Evolutionary conservation across 1,140 invertebrate species (phyloP).

Genomic region (Latrodectus geometricus): DNA sequence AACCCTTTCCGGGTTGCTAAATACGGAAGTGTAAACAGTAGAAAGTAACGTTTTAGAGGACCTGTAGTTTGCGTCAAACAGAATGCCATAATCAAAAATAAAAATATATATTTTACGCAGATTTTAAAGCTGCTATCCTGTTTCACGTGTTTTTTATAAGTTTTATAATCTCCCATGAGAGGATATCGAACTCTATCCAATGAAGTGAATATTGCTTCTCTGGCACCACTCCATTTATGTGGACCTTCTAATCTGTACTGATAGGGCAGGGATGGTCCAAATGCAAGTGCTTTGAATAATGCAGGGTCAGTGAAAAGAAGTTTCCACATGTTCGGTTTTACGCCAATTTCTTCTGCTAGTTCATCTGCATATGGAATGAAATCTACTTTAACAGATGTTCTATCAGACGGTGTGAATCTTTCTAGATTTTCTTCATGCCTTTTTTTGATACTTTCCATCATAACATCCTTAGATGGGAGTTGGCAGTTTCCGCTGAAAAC

Average conservation of each 20-base stretch:
- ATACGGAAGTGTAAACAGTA: conserved; percentile 25
- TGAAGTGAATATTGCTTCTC: conserved; percentile 64
- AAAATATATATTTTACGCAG: conserved; percentile 31
- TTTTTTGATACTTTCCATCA: conserved; percentile 68
- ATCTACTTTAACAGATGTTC: conserved; percentile 70
- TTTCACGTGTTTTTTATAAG: background rate
- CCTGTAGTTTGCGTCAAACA: conserved; percentile 24
- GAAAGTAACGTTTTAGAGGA: conserved; percentile 33
- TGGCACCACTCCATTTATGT: conserved; percentile 69
- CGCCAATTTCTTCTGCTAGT: conserved; percentile 69
- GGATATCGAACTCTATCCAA: conserved; percentile 56
- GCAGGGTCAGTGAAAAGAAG: conserved; percentile 66
- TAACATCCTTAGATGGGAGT: conserved; percentile 65
- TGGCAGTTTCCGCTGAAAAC: conserved; percentile 59
- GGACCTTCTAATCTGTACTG: conserved; percentile 71
- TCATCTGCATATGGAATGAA: conserved; percentile 71
- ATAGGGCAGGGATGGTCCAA: conserved; percentile 71
- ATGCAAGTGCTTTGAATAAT: conserved; percentile 66
- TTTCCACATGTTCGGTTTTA: conserved; percentile 68
- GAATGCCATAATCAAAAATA: conserved; percentile 33
- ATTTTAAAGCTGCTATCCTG: background rate
- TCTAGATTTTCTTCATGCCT: conserved; percentile 62
- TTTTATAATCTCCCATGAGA: conserved; percentile 14
- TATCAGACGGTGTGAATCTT: conserved; percentile 64
- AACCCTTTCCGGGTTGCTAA: conserved; percentile 52